These are phyloP conservation scores for Parnassius smintheus DNA, from an alignment of 2,888 invertebrate genomes.

Conservation along the genomic window DNA sequence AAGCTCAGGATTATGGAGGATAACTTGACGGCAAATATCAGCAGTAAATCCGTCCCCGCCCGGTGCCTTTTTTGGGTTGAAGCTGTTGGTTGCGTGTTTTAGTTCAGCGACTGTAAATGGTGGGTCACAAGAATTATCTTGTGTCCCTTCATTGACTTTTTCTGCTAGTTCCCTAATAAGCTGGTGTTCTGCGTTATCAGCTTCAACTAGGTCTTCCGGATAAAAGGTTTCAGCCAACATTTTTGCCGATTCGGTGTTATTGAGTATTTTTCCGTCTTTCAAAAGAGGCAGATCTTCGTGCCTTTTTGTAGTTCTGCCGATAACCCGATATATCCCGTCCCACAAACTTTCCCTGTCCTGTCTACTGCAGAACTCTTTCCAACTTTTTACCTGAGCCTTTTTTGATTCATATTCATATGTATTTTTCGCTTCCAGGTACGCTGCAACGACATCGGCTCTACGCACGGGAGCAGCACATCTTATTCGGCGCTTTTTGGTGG, in stretches of 20 bases:
- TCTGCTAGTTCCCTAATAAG: not conserved
- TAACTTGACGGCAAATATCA: not conserved
- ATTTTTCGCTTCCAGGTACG: not conserved
- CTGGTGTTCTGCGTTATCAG: not conserved
- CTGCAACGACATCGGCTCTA: not conserved
- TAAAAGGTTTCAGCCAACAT: not conserved
- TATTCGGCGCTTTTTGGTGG: not conserved
- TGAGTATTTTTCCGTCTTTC: not conserved
- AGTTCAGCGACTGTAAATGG: not conserved
- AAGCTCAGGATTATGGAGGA: too few species aligned
- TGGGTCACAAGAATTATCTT: not conserved
- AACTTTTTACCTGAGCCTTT: not conserved
- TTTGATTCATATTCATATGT: not conserved
- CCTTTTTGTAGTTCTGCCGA: not conserved
- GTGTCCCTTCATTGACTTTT: not conserved
- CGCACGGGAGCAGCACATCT: not conserved
- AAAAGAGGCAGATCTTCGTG: not conserved
- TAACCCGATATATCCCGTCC: not conserved
- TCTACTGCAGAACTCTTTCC: not conserved
- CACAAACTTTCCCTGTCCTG: not conserved
- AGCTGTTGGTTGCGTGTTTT: too few species aligned
- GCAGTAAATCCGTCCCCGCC: not conserved
- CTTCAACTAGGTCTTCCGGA: not conserved
- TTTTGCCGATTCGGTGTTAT: not conserved
- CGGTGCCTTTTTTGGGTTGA: not conserved